Evolutionary conservation across 2,113 vertebrate species (phyloP), one percentile per base, ranked within the genome.

Genomic region (Alaudala cheleensis): DNA sequence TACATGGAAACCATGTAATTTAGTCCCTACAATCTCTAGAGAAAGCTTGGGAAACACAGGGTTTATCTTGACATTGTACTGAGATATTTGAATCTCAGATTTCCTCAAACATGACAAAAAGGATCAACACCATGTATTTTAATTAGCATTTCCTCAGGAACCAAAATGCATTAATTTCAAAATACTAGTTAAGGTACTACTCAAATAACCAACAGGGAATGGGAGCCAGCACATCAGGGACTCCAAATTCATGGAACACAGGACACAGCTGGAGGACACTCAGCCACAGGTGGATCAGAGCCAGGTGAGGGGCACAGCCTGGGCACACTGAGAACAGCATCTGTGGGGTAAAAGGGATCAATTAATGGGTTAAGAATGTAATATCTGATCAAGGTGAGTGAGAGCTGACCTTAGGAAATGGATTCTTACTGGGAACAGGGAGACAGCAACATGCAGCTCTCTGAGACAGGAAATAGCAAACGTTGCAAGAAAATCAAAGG

Each of bases 141-240:
- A 87, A 76, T 86, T 82, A 61, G 8, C 76, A 95, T 86, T 64
- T 34, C 33, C n/a, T 33, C 51, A 84, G 34, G 61, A 78, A 73
- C 14, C n/a, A 4, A 26, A 50, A 84, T 93, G 15, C 23, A 66
- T 81, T 40, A 20, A 85, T 80, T 94, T 42, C 33, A 69, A 60
- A 78, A 34, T 22, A 50, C 5, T 62, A 34, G 8, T 26, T 72
- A 61, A 65, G 18, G 13, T n/a, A 18, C 7, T 57, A 23, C 22
- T 25, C 18, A 60, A 47, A 40, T 4, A 81, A 13, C 14, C 65
- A 79, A 14, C 6, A 62, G 11, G 26, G 31, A 79, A 57, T 21
- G 4, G 25, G 15, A 70, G 21, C 15, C 26, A 47, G 6, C 23
- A 26, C 4, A 8, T 34, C 7, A 0, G 0, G 5, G 14, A 58